Evolutionary conservation across 1,140 invertebrate species (phyloP), one percentile per base, ranked within the genome.

Genomic region (Callitettix versicolor): DNA sequence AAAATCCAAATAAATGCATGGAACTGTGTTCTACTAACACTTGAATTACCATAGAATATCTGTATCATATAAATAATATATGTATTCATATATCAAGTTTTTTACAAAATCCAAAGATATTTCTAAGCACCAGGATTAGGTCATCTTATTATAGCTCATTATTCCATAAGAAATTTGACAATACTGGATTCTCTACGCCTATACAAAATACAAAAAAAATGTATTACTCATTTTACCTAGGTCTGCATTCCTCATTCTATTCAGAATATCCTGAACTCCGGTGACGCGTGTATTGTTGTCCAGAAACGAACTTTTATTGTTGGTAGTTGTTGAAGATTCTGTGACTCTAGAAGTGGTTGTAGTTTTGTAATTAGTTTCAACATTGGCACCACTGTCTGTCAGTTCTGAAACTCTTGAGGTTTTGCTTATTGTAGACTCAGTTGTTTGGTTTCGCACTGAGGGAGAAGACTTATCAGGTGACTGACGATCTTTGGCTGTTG

Each of bases 181-280:
- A n/a, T n/a, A n/a, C n/a, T n/a, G n/a, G n/a, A n/a, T n/a, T n/a
- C n/a, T n/a, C n/a, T n/a, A n/a, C n/a, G n/a, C n/a, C n/a, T n/a
- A n/a, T n/a, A n/a, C n/a, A n/a, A n/a, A n/a, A n/a, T n/a, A n/a
- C n/a, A n/a, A n/a, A n/a, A n/a, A n/a, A n/a, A n/a, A n/a, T n/a
- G n/a, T n/a, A n/a, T n/a, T n/a, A n/a, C n/a, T n/a, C n/a, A n/a
- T n/a, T n/a, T 69, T 59, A 82, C 80, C 79, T 59, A 80, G 75
- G 64, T 82, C 79, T 56, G 79, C 79, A 64, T 81, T 83, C 61
- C 79, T 78, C 85, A 88, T 88, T 56, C 84, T 71, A 11, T 76
- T 76, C 1, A 88, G 71, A 1, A 86, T 81, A 67, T 88, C 85
- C 60, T 83, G 75, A 1, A 86, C 79, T 11, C 80, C 80, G 15